Percentiles rank a stretch among this genome's conserved stretches.
phyloP scores from a whole-genome alignment of 2,797 vertebrate genomes.

The Leucoraja ocellata region DNA sequence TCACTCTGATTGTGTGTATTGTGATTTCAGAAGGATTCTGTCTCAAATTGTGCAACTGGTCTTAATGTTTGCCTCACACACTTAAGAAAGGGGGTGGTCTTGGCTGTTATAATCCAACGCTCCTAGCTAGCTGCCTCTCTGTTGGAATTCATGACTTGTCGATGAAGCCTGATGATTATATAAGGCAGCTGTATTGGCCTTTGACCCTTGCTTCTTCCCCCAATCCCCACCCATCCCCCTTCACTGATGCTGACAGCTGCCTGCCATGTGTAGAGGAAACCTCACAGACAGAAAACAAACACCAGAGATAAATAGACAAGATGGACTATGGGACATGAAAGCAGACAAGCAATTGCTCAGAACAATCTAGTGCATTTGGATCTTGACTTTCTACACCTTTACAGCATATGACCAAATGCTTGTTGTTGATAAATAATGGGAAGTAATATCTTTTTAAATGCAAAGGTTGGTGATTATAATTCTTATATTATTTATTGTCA shows the following conservation, averaged over 20 bases:
- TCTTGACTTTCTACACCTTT: not conserved
- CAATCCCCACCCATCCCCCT: constrained; percentile 47
- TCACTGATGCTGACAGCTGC: constrained; percentile 67
- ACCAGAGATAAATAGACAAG: constrained; percentile 42
- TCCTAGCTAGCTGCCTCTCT: constrained; percentile 57
- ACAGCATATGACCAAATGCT: not conserved
- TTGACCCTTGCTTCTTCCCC: constrained; percentile 49
- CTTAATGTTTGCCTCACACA: constrained; percentile 2
- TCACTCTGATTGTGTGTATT: not conserved
- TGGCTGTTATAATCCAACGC: not conserved
- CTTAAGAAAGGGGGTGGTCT: constrained; percentile 22
- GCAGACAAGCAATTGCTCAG: not conserved
- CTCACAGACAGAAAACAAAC: constrained; percentile 59
- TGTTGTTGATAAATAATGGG: not conserved
- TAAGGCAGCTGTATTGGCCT: constrained; percentile 62
- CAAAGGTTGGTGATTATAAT: not conserved
- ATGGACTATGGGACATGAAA: constrained; percentile 15
- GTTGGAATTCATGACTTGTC: constrained; percentile 64
- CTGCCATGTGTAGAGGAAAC: constrained; percentile 67
- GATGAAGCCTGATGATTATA: constrained; percentile 64
- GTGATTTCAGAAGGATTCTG: not conserved
- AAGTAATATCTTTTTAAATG: not conserved
- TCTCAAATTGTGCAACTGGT: not conserved
- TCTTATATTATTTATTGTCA: not conserved
- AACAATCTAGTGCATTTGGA: not conserved